Evolutionary conservation across 2,797 vertebrate species (phyloP).

Genomic region (Macropus fuliginosus): DNA sequence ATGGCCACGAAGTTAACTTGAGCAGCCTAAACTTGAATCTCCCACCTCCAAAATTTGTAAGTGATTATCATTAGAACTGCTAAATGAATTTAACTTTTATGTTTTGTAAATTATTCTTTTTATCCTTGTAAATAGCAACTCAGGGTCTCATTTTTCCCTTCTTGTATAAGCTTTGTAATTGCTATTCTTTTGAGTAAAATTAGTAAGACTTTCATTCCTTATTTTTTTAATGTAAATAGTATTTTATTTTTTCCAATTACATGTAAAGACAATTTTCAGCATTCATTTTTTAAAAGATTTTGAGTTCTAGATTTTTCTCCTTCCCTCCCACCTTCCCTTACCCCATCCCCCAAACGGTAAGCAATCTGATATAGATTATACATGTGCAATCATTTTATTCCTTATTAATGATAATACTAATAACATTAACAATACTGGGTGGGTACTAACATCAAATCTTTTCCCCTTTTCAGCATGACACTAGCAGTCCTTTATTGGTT

Average conservation of each 20-base stretch:
- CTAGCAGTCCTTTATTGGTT: slow-evolving; percentile 92
- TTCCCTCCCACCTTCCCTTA: background rate
- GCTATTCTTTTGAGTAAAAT: background rate
- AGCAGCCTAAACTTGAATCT: slow-evolving; percentile 90
- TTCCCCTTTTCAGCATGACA: slow-evolving; percentile 90
- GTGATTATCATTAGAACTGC: slow-evolving; percentile 74
- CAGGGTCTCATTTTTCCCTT: background rate
- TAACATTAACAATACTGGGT: background rate
- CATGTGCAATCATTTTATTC: background rate
- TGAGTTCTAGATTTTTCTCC: background rate
- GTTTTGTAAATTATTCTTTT: background rate
- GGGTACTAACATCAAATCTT: background rate
- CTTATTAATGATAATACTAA: background rate
- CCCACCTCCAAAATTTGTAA: slow-evolving; percentile 97
- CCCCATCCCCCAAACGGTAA: background rate
- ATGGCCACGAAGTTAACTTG: slow-evolving; percentile 92
- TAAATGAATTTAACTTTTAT: background rate
- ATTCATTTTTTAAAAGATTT: background rate
- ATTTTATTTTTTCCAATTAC: background rate
- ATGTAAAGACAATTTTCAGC: background rate
- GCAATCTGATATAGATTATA: background rate
- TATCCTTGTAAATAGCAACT: background rate
- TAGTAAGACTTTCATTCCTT: background rate
- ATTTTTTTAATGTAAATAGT: background rate
- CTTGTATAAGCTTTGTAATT: slow-evolving; percentile 26